Conservation (phyloP, 2,797 vertebrate genomes). For the Chaenodraco wilsoni region DNA sequence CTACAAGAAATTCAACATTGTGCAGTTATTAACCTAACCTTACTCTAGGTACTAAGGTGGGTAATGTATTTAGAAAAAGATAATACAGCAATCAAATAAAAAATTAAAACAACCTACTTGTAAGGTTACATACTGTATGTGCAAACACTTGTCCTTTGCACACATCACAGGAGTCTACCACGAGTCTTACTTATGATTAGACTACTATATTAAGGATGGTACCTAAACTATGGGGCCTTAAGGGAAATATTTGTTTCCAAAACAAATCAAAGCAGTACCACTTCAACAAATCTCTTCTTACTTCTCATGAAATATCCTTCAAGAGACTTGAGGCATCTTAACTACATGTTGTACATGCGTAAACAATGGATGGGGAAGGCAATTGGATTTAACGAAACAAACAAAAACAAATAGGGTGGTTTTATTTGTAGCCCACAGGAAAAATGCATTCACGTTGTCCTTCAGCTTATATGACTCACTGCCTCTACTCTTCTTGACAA, state of each 20-base stretch:
- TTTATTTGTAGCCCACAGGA: slow-evolving; percentile 7
- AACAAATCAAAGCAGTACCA: slow-evolving; percentile 20
- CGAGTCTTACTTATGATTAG: neutral
- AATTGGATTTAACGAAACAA: slow-evolving; percentile 21
- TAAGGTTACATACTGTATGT: too few relatives aligned
- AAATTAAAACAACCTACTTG: too few relatives aligned
- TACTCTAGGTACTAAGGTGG: too few relatives aligned
- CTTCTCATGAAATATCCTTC: slow-evolving; percentile 25
- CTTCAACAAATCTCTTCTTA: neutral
- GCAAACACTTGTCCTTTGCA: too few relatives aligned
- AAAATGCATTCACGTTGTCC: slow-evolving; percentile 1
- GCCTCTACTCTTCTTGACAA: slow-evolving; percentile 34
- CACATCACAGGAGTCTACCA: too few relatives aligned
- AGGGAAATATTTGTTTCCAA: neutral
- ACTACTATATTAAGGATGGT: slow-evolving; percentile 1
- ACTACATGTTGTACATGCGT: slow-evolving; percentile 2
- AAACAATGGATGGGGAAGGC: slow-evolving; percentile 7
- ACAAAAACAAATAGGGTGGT: slow-evolving; percentile 16
- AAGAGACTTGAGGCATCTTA: slow-evolving; percentile 7
- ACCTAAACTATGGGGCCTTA: neutral
- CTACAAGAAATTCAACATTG: too few relatives aligned
- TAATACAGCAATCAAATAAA: too few relatives aligned
- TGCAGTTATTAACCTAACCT: neutral
- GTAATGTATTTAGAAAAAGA: too few relatives aligned
- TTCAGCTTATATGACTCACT: slow-evolving; percentile 36